Conservation (phyloP, 35 echinoderm and acorn worm species). For the Amphiura filiformis region DNA sequence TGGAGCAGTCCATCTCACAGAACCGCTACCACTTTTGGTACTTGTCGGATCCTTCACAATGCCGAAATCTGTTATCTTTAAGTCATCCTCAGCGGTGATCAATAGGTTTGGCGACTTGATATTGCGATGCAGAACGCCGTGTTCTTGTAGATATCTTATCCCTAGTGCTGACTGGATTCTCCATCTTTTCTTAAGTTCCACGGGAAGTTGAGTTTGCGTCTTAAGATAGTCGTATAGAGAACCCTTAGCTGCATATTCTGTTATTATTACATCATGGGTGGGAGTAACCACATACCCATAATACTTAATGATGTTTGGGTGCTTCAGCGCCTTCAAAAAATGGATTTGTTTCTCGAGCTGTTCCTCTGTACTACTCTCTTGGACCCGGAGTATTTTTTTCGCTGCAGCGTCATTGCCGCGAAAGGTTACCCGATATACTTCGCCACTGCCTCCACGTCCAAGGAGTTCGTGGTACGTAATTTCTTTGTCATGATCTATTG, state of each 20-base stretch:
- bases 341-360: not conserved
- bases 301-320: not conserved
- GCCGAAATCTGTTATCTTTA: not conserved
- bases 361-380: not conserved
- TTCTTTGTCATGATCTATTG: not conserved
- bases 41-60: not conserved
- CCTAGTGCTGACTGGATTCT: not conserved
- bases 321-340: not conserved
- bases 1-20: not conserved
- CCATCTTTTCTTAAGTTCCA: not conserved
- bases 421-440: not conserved
- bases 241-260: not conserved
- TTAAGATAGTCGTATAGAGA: not conserved
- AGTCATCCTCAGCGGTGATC: not conserved
- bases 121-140: not conserved
- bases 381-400: not conserved
- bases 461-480: not conserved
- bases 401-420: not conserved
- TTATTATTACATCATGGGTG: not conserved
- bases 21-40: not conserved
- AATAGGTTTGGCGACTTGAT: not conserved
- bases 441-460: not conserved
- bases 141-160: not conserved
- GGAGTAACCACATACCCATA: not conserved
- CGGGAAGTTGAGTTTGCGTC: not conserved